Conservation (phyloP, 2,888 invertebrate species). For the Ecliptopera silaceata region DNA sequence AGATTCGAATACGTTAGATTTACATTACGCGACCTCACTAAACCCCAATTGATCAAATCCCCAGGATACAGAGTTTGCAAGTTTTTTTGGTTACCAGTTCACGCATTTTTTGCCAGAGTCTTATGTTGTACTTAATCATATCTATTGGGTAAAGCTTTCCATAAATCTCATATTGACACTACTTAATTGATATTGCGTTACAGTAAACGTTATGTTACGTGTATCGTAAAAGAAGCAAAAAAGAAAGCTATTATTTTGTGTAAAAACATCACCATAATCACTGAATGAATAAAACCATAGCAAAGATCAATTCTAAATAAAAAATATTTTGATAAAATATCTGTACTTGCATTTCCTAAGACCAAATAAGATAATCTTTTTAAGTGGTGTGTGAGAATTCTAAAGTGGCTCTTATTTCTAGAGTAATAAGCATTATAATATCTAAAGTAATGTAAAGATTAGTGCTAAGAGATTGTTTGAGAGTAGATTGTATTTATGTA, state of each 20-base stretch:
- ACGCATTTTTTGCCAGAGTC: too few species aligned
- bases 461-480: slow-evolving; percentile 13
- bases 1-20: too few species aligned
- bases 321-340: neutral
- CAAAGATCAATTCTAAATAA: neutral
- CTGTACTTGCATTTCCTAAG: slow-evolving; percentile 14
- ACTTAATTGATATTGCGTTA: too few species aligned
- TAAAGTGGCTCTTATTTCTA: neutral
- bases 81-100: too few species aligned
- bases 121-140: too few species aligned
- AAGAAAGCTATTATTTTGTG: neutral
- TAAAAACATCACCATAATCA: neutral
- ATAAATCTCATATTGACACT: too few species aligned
- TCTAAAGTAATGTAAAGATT: neutral
- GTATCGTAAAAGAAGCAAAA: too few species aligned
- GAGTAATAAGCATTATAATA: neutral
- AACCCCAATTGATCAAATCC: too few species aligned
- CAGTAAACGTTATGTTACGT: too few species aligned
- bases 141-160: too few species aligned
- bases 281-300: neutral
- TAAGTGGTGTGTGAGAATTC: neutral
- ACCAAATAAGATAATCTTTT: slow-evolving; percentile 12
- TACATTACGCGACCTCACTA: too few species aligned
- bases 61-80: too few species aligned
- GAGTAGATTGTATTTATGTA: slow-evolving; percentile 28